Percentiles rank a stretch among this genome's conserved stretches.
Conservation (phyloP, 2,797 vertebrate species). For the Karalla daura region DNA sequence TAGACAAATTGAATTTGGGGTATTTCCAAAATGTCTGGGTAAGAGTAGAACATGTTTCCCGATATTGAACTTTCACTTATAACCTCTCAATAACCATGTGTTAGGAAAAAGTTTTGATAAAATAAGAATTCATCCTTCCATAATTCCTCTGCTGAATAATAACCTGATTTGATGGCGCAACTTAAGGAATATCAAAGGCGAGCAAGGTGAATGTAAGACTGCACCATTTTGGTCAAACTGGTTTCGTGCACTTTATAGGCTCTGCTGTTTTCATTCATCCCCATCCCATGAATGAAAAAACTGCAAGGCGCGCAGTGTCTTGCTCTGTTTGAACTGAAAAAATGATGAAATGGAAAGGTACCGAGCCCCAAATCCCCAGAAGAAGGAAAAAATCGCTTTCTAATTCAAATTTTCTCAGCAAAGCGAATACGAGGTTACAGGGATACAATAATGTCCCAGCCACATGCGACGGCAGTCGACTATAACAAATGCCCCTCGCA, state of each 20-base stretch:
- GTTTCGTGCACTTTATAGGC: conserved; percentile 3
- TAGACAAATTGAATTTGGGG: not conserved
- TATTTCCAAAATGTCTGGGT: no score
- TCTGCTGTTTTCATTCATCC: conserved; percentile 56
- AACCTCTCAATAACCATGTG: not conserved
- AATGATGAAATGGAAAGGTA: no score
- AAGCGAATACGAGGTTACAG: not conserved
- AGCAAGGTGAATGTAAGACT: not conserved
- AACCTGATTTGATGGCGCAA: not conserved
- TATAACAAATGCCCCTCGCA: conserved; percentile 76
- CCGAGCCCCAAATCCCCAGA: not conserved
- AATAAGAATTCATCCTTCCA: not conserved
- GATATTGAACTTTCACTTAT: not conserved
- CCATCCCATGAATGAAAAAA: conserved; percentile 51
- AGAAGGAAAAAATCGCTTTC: not conserved
- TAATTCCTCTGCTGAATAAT: not conserved
- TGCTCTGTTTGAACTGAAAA: not conserved
- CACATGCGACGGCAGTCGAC: conserved; percentile 77
- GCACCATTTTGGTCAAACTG: conserved; percentile 8
- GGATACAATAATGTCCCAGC: conserved; percentile 40
- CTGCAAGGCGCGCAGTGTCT: not conserved
- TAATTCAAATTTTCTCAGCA: not conserved
- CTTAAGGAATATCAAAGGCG: not conserved
- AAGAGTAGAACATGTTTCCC: not conserved
- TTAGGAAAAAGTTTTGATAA: not conserved